Evolutionary conservation across 2,113 vertebrate genomes (phyloP), one percentile per base, ranked within the genome.

Genomic region (Calcarius ornatus): DNA sequence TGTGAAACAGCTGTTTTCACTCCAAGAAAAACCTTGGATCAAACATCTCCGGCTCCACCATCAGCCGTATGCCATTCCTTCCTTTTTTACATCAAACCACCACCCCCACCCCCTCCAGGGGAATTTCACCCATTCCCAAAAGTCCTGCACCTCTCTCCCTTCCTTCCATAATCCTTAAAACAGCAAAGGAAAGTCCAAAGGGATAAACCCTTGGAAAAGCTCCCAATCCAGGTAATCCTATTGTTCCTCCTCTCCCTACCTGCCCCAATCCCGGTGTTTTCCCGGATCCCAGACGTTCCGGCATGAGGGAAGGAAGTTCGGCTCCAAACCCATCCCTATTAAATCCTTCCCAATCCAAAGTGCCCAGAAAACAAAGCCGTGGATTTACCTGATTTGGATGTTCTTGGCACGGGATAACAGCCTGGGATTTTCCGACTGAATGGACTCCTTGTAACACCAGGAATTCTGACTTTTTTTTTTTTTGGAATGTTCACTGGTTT

Each of bases 141-240:
- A 85, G 57, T 70, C 57, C 63, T 45, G 15, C 72, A 11, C 63
- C 6, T 1, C 40, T 68, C 54, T 94, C 82, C 73, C 40, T 94
- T 92, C 85, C 73, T 57, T 22, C 61, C 60, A 19, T 81, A 79
- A 95, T 83, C 94, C 87, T 40, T 53, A 37, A 88, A 31, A 35
- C 53, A 95, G 85, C 81, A 56, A 80, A 95, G 35, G 54, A 72
- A 94, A 94, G 64, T 81, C 87, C 91, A 30, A 60, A 71, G 57
- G 92, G 87, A 94, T 96, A 94, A 96, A 75, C 63, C 51, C 42
- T 85, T 83, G 97, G 94, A 93, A 96, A 89, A 95, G 37, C 43
- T 93, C 78, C 92, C 63, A 21, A 0, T 12, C 89, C 91, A 92
- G 77, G 90, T 83, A 91, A 97, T 97, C 96, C 94, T 68, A 33